Evolutionary conservation across 2,797 vertebrate genomes (phyloP).

Genomic region (Eremophila alpestris): DNA sequence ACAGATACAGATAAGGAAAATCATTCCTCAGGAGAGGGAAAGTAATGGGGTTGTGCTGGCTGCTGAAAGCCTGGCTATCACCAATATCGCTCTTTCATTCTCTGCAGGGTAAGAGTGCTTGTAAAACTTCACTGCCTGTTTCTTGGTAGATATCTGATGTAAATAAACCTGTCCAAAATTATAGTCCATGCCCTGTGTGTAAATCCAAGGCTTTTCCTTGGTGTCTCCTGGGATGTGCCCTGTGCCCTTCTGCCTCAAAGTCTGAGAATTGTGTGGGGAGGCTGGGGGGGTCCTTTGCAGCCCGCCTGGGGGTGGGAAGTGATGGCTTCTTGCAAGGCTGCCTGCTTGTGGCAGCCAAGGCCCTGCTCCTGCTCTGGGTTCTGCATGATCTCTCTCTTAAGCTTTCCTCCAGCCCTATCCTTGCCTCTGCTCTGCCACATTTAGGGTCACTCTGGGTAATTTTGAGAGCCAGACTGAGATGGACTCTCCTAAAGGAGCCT

Average conservation of each 20-base stretch:
- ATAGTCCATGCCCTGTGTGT: neutral
- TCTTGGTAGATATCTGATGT: neutral
- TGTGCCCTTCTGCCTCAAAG: neutral
- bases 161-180: neutral
- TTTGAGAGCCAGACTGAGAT: neutral
- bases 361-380: neutral
- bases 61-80: neutral
- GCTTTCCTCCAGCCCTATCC: neutral
- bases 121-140: neutral
- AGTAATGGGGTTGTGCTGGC: neutral
- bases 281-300: neutral
- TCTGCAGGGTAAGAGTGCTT: neutral
- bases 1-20: neutral
- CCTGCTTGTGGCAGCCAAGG: neutral
- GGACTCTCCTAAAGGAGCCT: neutral
- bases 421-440: neutral
- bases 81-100: neutral
- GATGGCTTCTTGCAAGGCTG: rapidly evolving
- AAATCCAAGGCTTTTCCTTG: neutral
- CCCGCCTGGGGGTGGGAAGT: neutral
- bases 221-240: neutral
- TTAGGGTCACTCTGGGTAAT: neutral
- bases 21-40: neutral
- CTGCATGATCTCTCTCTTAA: neutral
- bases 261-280: neutral